Conservation (phyloP, 2,113 vertebrate genomes). For the Martes martes region DNA sequence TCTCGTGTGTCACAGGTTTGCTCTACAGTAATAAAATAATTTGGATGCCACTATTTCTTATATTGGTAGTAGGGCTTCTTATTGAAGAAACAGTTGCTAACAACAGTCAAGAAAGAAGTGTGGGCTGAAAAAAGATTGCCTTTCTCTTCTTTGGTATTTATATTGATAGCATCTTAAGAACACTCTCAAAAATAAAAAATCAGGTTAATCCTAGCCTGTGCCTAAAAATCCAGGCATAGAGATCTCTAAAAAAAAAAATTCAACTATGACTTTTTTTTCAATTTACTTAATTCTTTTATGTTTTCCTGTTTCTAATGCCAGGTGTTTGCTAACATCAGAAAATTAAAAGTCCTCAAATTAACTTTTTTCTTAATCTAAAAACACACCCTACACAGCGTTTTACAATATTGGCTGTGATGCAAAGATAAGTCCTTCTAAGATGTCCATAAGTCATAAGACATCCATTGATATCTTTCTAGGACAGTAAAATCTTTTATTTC, state of each 20-base stretch:
- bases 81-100: background rate
- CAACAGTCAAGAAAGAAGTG: background rate
- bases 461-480: conserved; percentile 36
- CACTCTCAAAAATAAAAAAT: background rate
- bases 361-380: conserved; percentile 31
- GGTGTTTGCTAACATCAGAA: background rate
- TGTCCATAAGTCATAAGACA: background rate
- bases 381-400: background rate
- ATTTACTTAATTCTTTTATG: background rate
- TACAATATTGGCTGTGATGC: conserved; percentile 65
- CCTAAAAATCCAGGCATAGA: background rate
- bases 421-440: conserved; percentile 55
- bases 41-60: background rate
- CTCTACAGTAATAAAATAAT: conserved; percentile 18
- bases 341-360: background rate
- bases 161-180: background rate
- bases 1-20: background rate
- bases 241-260: background rate
- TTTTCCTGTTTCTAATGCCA: conserved; percentile 58
- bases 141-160: background rate
- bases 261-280: background rate
- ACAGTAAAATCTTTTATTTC: conserved; percentile 53
- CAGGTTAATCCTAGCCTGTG: background rate
- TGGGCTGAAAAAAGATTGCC: background rate
- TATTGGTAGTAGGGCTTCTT: background rate